A percentile compares a stretch with the other conserved stretches of the same genome.
Conservation (phyloP, 2,888 invertebrate species). For the Petrolisthes cinctipes region DNA sequence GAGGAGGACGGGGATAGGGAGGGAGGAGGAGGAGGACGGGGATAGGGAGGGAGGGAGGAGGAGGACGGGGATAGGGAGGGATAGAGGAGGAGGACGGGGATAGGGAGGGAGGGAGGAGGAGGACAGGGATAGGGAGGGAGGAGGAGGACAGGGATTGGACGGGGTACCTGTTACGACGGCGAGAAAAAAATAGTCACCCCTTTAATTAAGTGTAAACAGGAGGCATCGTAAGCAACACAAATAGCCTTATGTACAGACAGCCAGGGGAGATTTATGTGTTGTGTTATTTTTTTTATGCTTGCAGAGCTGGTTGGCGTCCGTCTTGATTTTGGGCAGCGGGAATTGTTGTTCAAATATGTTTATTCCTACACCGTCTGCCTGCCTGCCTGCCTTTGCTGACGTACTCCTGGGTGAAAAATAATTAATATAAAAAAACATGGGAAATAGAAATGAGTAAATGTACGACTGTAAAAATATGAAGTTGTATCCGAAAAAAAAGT, state of each 20-base stretch:
- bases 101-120: background rate
- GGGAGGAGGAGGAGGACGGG: background rate
- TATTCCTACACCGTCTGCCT: too few species aligned
- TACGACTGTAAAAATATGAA: background rate
- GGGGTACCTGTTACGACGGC: constrained; percentile 5
- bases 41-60: background rate
- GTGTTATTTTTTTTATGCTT: constrained; percentile 20
- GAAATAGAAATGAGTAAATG: background rate
- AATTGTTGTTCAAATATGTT: too few species aligned
- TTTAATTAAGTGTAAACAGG: constrained; percentile 51
- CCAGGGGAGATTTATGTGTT: constrained; percentile 30
- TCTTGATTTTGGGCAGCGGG: constrained; percentile 21
- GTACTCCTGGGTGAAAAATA: too few species aligned
- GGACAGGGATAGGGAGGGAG: too few species aligned
- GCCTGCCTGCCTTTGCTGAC: too few species aligned
- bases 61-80: background rate
- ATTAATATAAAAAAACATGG: too few species aligned
- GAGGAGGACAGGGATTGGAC: background rate
- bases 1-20: background rate
- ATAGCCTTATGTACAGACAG: constrained; percentile 39
- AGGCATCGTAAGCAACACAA: constrained; percentile 29
- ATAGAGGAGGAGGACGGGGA: background rate
- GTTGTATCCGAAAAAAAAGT: too few species aligned
- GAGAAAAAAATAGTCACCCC: constrained; percentile 13
- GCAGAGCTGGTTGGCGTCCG: background rate